Evolutionary conservation across 2,797 vertebrate genomes (phyloP).

Genomic region (Pteropus rufus): DNA sequence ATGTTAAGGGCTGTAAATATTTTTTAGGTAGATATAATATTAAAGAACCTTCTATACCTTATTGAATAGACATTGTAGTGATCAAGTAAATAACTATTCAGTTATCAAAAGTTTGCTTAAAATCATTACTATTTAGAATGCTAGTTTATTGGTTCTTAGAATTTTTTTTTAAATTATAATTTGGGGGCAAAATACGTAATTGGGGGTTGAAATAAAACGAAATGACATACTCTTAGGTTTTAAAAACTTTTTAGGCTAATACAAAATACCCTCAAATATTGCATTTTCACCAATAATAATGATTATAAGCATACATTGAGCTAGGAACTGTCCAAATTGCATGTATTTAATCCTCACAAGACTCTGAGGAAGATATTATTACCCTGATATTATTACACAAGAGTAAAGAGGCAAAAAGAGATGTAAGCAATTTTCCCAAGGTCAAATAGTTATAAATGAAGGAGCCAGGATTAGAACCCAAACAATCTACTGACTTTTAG

Average conservation of each 20-base stretch:
- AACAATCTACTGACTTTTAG: background rate
- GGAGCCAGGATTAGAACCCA: background rate
- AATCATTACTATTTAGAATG: conserved; percentile 54
- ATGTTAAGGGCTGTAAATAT: conserved; percentile 49
- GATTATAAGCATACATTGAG: background rate
- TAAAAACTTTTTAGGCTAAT: background rate
- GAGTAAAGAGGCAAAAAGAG: background rate
- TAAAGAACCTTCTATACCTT: background rate
- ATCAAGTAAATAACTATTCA: conserved; percentile 32
- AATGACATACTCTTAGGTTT: background rate
- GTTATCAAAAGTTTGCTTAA: conserved; percentile 48
- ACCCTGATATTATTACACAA: background rate
- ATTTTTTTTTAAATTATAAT: conserved; percentile 22
- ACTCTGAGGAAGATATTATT: background rate
- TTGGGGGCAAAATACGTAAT: conserved; percentile 43
- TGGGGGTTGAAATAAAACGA: conserved; percentile 50
- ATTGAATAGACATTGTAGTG: conserved; percentile 27
- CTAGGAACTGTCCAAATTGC: background rate
- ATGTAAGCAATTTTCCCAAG: background rate
- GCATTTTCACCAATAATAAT: background rate
- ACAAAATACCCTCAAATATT: background rate
- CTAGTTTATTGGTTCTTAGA: conserved; percentile 55
- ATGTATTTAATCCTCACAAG: background rate
- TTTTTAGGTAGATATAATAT: conserved; percentile 49
- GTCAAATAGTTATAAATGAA: background rate